A percentile compares a stretch with the other conserved stretches of the same genome.
Conservation (phyloP, 2,113 vertebrate species). For the human region GRCh38 chr5:67297001-67297500, state of each 20-base stretch:
- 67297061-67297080: background rate
- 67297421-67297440: background rate
- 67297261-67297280: background rate
- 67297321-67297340: background rate
- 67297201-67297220: background rate
- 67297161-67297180: background rate
- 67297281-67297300: background rate
- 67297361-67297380: background rate
- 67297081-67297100: background rate
- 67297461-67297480: constrained; percentile 16
- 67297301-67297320: background rate
- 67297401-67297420: background rate
- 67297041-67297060: background rate
- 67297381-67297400: background rate
- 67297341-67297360: background rate
- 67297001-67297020: background rate
- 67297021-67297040: background rate
- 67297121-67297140: background rate
- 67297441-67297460: background rate
- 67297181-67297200: background rate
- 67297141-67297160: background rate
- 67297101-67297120: background rate
- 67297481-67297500: background rate
- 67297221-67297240: background rate
- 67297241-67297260: background rate